Evolutionary conservation across 2,797 vertebrate species (phyloP).

Genomic region (Acipenser transmontanus): DNA sequence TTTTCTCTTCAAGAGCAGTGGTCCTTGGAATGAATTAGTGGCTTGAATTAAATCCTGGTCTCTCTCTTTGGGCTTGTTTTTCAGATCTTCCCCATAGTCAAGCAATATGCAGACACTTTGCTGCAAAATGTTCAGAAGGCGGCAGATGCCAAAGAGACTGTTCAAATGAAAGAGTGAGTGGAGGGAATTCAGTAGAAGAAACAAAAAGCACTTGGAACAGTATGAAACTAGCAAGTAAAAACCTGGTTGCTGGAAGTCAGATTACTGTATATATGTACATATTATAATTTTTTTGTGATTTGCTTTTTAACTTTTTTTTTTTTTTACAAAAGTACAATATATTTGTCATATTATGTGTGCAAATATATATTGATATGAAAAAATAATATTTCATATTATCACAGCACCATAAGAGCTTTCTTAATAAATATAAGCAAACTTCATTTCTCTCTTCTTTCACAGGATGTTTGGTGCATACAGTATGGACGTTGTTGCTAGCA

Average conservation of each 20-base stretch:
- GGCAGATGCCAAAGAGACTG: slow-evolving; percentile 36
- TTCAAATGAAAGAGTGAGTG: slow-evolving; percentile 56
- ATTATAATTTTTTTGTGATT: background rate
- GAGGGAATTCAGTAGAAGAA: background rate
- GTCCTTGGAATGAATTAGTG: background rate
- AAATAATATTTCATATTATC: no score
- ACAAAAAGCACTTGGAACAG: no score
- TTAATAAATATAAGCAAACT: background rate
- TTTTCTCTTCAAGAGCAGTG: background rate
- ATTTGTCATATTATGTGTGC: no score
- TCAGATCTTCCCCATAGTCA: slow-evolving; percentile 66
- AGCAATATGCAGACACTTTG: slow-evolving; percentile 45
- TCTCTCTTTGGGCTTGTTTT: slow-evolving; percentile 9
- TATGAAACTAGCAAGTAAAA: no score
- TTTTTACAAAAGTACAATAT: no score
- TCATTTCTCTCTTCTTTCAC: background rate
- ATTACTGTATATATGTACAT: no score
- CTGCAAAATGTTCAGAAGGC: slow-evolving; percentile 47
- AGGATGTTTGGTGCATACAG: slow-evolving; percentile 66
- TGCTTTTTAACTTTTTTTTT: background rate
- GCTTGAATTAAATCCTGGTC: background rate
- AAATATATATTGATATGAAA: no score
- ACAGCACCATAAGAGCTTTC: background rate
- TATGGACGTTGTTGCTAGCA: slow-evolving; percentile 70
- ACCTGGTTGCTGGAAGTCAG: no score